A percentile compares a stretch with the other conserved stretches of the same genome.
These are phyloP conservation scores for Aspidapion aeneum DNA, from an alignment of 2,888 invertebrate species.

Conservation along the genomic window DNA sequence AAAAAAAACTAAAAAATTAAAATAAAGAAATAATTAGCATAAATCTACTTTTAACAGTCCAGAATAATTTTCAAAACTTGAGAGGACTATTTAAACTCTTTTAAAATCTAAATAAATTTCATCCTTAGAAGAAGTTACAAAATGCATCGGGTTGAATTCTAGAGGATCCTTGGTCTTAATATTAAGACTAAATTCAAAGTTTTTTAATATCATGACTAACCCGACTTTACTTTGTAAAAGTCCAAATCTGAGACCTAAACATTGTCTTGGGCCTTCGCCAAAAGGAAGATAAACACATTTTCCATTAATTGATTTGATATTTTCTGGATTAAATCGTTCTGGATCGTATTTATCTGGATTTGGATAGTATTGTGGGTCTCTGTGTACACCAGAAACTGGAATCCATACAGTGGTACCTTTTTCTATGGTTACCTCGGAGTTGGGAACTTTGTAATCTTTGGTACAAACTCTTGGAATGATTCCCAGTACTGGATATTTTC, in stretches of 20 bases:
- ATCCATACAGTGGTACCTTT: background rate
- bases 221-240: constrained; percentile 1
- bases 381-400: constrained; percentile 1
- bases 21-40: too few species aligned
- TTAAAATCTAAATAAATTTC: constrained; percentile 1
- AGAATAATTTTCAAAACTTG: too few species aligned
- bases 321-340: background rate
- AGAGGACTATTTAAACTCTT: background rate
- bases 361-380: background rate
- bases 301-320: background rate
- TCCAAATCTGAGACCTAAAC: background rate
- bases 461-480: background rate
- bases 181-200: background rate
- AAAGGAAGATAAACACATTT: background rate
- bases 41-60: too few species aligned
- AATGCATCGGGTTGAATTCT: background rate
- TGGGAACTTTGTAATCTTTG: background rate
- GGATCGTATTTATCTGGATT: constrained; percentile 1
- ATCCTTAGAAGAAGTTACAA: background rate
- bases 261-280: constrained; percentile 1
- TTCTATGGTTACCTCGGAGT: background rate
- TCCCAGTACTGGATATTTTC: background rate
- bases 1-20: too few species aligned
- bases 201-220: background rate
- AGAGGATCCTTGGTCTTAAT: background rate